Evolutionary conservation across 2,797 vertebrate species (phyloP).

Genomic region (Tinamus major): DNA sequence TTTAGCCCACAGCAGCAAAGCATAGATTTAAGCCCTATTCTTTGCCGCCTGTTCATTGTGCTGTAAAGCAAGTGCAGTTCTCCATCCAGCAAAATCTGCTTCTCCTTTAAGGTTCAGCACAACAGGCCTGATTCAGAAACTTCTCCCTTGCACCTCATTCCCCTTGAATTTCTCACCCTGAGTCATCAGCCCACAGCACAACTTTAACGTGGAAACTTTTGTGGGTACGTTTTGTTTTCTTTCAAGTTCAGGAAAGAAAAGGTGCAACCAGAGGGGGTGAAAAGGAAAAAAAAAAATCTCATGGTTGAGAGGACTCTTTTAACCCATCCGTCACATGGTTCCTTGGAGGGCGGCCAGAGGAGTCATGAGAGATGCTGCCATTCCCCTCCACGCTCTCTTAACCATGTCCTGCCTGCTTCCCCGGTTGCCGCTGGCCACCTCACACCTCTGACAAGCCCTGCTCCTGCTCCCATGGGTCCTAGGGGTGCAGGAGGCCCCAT

Average conservation of each 20-base stretch:
- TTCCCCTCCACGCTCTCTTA: slow-evolving; percentile 39
- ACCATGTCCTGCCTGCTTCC: slow-evolving; percentile 49
- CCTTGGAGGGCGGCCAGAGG: slow-evolving; percentile 38
- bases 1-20: background rate
- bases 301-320: slow-evolving; percentile 74
- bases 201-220: slow-evolving; percentile 62
- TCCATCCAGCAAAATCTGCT: slow-evolving; percentile 34
- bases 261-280: slow-evolving; percentile 35
- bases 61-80: slow-evolving; percentile 4
- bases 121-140: slow-evolving; percentile 57
- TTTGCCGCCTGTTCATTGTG: slow-evolving; percentile 36
- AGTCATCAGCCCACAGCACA: slow-evolving; percentile 32
- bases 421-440: accelerated
- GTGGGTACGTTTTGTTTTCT: slow-evolving; percentile 54
- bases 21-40: background rate
- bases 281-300: background rate
- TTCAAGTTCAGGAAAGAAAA: slow-evolving; percentile 64
- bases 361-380: slow-evolving; percentile 68
- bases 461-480: accelerated
- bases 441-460: accelerated
- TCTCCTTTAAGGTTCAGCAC: slow-evolving; percentile 32
- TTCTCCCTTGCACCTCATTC: slow-evolving; percentile 36
- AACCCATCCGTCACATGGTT: slow-evolving; percentile 66
- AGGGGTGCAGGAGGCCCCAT: accelerated
- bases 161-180: slow-evolving; percentile 44